Evolutionary conservation across 2,888 invertebrate genomes (phyloP), one percentile per base, ranked within the genome.

Genomic region (Nomada fucata): DNA sequence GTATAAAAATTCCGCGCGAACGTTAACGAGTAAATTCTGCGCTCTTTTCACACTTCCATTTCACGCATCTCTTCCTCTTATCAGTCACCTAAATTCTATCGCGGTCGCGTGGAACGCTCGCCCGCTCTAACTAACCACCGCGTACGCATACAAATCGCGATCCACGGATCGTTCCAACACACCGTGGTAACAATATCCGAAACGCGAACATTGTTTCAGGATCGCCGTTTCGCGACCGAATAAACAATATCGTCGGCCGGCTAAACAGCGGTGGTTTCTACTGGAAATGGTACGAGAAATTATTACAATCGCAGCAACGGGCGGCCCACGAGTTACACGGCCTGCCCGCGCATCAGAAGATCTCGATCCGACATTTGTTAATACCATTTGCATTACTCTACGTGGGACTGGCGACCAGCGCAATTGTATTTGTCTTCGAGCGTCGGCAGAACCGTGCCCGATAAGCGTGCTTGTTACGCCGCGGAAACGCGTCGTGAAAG

Each of bases 251-350:
- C 18, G 57, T 85, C 0, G n/a, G 47, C 0, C 55, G 78, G n/a
- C 57, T 85, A 26, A 84, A 85, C 76, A 84, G 76, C 60, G 85
- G 73, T 5, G 85, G 85, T 15, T 77, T 85, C 67, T 81, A 81
- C 15, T 59, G 44, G 26, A 85, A 84, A 52, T 85, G 85, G 85
- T 73, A 74, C 36, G 53, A 57, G 2, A 50, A 13, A 1, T 63
- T 76, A 63, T 47, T 52, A 11, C 52, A 36, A 0, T 60, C 53
- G 29, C 18, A 61, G 13, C 55, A 53, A 13, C 53, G 50, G 0
- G 11, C 9, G 0, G 2, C n/a, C 0, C n/a, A 1, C 2, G 13
- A 68, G 9, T 7, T 20, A 1, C 50, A 73, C n/a, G 42, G 67
- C 2, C 20, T 53, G 3, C 42, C 50, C 29, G 23, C 15, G n/a